Evolutionary conservation across 2,113 vertebrate species (phyloP).

Genomic region (Pseudorhombus dupliciocellatus): DNA sequence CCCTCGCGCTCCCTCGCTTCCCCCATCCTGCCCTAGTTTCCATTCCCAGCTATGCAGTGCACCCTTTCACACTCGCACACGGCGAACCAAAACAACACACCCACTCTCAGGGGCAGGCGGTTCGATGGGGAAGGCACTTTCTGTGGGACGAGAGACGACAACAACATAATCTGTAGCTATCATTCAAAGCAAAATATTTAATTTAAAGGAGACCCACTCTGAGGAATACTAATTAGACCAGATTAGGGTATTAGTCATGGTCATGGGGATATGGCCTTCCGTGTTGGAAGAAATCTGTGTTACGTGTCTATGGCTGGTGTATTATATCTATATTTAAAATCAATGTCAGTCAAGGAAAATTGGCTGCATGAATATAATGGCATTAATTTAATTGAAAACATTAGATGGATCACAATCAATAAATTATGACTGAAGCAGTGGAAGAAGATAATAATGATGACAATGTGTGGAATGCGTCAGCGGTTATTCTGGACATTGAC

Average conservation of each 20-base stretch:
- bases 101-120: constrained; percentile 38
- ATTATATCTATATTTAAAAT: constrained; percentile 47
- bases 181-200: constrained; percentile 53
- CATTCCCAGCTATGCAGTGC: constrained; percentile 72
- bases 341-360: constrained; percentile 49
- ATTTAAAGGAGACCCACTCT: constrained; percentile 53
- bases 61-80: constrained; percentile 53
- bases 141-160: constrained; percentile 35
- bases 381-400: constrained; percentile 19
- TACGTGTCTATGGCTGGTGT: constrained; percentile 44
- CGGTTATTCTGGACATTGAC: constrained; percentile 82
- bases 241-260: constrained; percentile 57
- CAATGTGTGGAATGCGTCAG: constrained; percentile 77
- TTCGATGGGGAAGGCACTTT: constrained; percentile 30
- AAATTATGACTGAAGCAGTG: constrained; percentile 48
- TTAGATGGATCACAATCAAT: constrained; percentile 18
- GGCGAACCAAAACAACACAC: constrained; percentile 66
- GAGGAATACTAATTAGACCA: constrained; percentile 60
- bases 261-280: constrained; percentile 40
- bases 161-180: constrained; percentile 66
- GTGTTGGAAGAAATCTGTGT: constrained; percentile 52
- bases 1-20: constrained; percentile 27
- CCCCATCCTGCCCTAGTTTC: constrained; percentile 74
- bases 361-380: constrained; percentile 41
- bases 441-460: constrained; percentile 59